These are phyloP conservation scores for Andrena chrysosceles DNA, from an alignment of 2,888 invertebrate species.

Conservation along the genomic window DNA sequence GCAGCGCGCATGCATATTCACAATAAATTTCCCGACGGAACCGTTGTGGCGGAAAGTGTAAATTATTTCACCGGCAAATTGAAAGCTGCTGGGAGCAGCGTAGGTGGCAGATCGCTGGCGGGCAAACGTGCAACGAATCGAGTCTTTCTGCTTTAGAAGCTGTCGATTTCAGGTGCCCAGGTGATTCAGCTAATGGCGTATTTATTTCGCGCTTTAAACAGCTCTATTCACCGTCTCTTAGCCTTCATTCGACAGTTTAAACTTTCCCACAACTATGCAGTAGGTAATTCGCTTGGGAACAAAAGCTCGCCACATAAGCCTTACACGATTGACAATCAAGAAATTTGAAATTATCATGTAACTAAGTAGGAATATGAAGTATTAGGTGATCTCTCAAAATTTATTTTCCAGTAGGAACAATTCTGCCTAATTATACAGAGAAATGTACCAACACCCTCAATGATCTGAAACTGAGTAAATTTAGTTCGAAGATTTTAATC, in stretches of 20 bases:
- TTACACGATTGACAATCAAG: no score
- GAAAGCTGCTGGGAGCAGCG: conserved; percentile 52
- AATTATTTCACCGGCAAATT: conserved; percentile 70
- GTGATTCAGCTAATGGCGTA: conserved; percentile 7
- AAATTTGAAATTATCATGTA: no score
- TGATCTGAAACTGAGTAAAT: no score
- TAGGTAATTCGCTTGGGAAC: no score
- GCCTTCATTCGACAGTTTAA: not conserved
- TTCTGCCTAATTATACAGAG: no score
- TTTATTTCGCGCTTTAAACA: not conserved
- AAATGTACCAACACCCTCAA: no score
- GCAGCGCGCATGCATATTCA: conserved; percentile 72
- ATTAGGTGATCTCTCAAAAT: no score
- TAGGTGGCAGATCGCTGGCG: conserved; percentile 6
- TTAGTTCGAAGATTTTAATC: no score
- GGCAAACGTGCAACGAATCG: conserved; percentile 34
- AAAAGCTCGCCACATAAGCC: no score
- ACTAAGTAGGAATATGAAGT: no score
- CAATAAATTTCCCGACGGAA: conserved; percentile 64
- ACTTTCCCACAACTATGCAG: not conserved
- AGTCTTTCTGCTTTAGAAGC: conserved; percentile 23
- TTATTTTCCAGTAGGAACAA: no score
- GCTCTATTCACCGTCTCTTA: not conserved
- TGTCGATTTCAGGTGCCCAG: conserved; percentile 55
- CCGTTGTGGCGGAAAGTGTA: conserved; percentile 57